Percentiles rank a stretch among this genome's conserved stretches.
These are phyloP conservation scores for Clepsis dumicolana DNA, from an alignment of 2,888 invertebrate genomes.

Conservation along the genomic window DNA sequence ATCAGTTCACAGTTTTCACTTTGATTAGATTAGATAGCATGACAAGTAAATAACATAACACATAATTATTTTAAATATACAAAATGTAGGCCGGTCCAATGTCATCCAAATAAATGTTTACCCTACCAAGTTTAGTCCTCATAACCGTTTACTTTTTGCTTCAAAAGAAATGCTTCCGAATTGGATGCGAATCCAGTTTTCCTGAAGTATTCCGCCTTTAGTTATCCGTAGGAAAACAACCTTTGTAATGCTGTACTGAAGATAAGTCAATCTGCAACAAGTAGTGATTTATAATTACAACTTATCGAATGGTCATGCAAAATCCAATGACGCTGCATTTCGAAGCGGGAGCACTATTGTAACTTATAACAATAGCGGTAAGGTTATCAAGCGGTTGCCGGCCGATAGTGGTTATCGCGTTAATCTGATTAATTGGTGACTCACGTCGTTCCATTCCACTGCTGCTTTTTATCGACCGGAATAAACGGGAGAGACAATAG, in stretches of 20 bases:
- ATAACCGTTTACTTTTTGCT: constrained; percentile 1
- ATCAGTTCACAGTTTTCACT: constrained; percentile 28
- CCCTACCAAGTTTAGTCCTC: background rate
- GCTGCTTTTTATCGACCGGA: constrained; percentile 58
- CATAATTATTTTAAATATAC: constrained; percentile 7
- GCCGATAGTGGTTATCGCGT: constrained; percentile 69
- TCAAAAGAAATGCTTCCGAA: background rate
- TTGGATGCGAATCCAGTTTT: background rate
- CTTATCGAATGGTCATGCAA: background rate
- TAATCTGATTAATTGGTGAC: constrained; percentile 79
- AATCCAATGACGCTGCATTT: constrained; percentile 24
- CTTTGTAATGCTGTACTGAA: background rate
- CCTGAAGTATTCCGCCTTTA: background rate
- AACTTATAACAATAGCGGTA: constrained; percentile 48
- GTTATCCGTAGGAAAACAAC: background rate
- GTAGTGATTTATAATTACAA: background rate
- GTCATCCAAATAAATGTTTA: constrained; percentile 14
- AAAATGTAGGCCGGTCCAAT: constrained; percentile 7
- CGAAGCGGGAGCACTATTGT: constrained; percentile 46
- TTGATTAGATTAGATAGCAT: constrained; percentile 38
- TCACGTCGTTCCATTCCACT: constrained; percentile 58
- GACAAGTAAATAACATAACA: constrained; percentile 35
- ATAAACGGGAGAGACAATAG: constrained; percentile 35
- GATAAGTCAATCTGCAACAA: background rate
- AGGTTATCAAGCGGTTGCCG: constrained; percentile 56